Evolutionary conservation across 2,888 invertebrate genomes (phyloP), one percentile per base, ranked within the genome.

Genomic region (Pristionchus maxplancki): DNA sequence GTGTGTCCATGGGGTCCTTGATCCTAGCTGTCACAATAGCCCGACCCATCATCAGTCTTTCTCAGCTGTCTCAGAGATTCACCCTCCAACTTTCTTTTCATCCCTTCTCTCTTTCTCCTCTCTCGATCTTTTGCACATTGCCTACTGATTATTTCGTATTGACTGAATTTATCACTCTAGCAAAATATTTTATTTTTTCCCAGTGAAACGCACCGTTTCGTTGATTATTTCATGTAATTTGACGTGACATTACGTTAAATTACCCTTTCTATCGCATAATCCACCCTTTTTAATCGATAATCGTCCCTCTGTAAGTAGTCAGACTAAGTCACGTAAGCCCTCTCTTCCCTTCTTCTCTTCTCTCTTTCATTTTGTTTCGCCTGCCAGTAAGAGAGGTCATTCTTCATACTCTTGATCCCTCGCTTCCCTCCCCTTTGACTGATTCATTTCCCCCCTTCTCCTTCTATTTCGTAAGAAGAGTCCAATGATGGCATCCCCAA

Each of bases 321-420:
- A 53, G 15, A 44, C 20, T 78, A 44, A 48, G 78, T 78, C 78
- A n/a, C 44, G 44, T 78, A 40, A 78, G 44, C 78, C 78, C 28
- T 20, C n/a, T 11, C 24, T 13, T 44, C 78, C n/a, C 44, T 40
- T 31, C 78, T 78, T 40, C 78, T 11, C 64, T 64, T 34, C 34
- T 34, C 64, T 31, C 31, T 64, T 31, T 24, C 44, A 78, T 1
- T 78, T 44, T 78, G 78, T 78, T 78, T 78, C 78, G 20, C 20
- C 71, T 78, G 78, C 13, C 40, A 48, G 34, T n/a, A 20, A 78
- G 78, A 40, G 40, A 40, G 78, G 78, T 78, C 78, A 78, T 78
- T 78, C 44, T 28, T 78, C 78, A 78, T 78, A 44, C 78, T 48
- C 78, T 78, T 78, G 48, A 78, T 78, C 78, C 78, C 78, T 44